Base-by-base conservation (phyloP, 2,888 invertebrate genomes). In the Altica lythri region DNA sequence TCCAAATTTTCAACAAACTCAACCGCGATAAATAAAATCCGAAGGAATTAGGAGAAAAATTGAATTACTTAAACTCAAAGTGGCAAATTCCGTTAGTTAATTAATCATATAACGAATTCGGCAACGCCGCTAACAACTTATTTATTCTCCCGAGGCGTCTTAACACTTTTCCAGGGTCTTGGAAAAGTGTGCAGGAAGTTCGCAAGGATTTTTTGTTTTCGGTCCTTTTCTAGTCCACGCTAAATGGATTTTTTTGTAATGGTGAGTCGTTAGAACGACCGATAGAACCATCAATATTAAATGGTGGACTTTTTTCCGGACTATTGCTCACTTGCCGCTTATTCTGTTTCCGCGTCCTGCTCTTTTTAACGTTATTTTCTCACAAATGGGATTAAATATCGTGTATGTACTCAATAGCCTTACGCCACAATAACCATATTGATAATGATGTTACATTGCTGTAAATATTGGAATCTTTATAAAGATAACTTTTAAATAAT, bases 211-310 rank as follows among this genome's bases (percentile, higher is more conserved):
- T 13, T 38, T 18, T 38, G 17, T 8, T 49, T 19, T 42, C 32
- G 4, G 16, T 27, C 18, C 32, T 49, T 49, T 16, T 19, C 18
- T 13, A 14, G 40, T 22, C 40, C 19, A 19, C 48, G 38, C 25
- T 32, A 49, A 42, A 49, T 49, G 49, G 49, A 49, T 49, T 49
- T 49, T 49, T 49, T 49, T 40, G 17, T 49, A 49, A 49, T 49
- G 49, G 40, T 22, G 40, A 49, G 40, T 40, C 49, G 49, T 49
- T 49, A 49, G 32, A 42, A 40, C 40, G 42, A 42, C 49, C 29
- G 40, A 40, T 40, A 40, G 42, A 42, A 49, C 49, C 49, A 49
- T 49, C 49, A 49, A 49, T 49, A 49, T 49, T 49, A 49, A 49
- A 49, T 22, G 40, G 49, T 22, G 40, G 40, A 48, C 40, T 49